A percentile compares a stretch with the other conserved stretches of the same genome.
Conservation (phyloP, 2,888 invertebrate species). For the Kryphioiulus occultus region DNA sequence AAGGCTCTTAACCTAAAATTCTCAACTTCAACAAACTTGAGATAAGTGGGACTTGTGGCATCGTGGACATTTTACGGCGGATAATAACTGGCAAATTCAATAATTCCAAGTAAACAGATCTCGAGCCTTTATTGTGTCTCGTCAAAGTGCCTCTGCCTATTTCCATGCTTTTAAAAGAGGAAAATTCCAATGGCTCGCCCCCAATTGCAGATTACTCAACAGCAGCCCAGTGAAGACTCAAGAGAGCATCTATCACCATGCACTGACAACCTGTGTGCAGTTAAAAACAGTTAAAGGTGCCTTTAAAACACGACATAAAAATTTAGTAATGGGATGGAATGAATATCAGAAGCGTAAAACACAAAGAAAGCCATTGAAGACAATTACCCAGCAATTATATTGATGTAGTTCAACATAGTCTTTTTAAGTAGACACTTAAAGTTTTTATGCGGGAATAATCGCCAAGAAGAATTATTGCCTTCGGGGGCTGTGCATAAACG, state of each 20-base stretch:
- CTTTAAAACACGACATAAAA: background rate
- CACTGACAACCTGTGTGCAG: background rate
- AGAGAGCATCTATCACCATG: background rate
- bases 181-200: background rate
- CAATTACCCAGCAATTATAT: too few species aligned
- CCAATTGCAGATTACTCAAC: background rate
- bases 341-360: too few species aligned
- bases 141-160: background rate
- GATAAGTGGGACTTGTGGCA: conserved; percentile 18
- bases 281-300: background rate
- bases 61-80: background rate
- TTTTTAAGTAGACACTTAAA: too few species aligned
- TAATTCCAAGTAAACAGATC: background rate
- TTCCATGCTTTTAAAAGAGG: background rate
- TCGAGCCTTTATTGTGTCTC: conserved; percentile 1
- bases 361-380: too few species aligned
- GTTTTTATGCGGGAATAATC: too few species aligned
- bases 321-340: background rate
- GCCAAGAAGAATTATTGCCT: too few species aligned
- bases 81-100: conserved; percentile 1
- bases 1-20: conserved; percentile 39
- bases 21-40: conserved; percentile 32
- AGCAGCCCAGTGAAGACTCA: background rate
- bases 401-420: too few species aligned
- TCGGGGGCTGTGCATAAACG: too few species aligned